phyloP scores from a whole-genome alignment of 2,113 vertebrate species.

The Grus americana region DNA sequence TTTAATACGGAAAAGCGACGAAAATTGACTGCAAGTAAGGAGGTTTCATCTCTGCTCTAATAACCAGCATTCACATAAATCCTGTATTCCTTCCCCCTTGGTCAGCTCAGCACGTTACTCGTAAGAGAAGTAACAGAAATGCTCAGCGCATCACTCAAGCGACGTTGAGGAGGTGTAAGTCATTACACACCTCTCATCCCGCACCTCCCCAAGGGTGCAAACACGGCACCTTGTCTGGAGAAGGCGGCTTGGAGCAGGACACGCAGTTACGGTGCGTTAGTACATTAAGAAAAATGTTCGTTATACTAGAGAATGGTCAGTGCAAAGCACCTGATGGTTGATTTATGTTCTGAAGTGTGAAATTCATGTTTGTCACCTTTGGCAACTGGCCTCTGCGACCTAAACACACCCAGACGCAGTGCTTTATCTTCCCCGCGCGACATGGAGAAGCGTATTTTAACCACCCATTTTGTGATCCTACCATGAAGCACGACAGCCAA shows the following conservation, averaged over 20 bases:
- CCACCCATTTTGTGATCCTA: background rate
- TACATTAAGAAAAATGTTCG: background rate
- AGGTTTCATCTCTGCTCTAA: background rate
- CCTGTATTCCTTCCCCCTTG: background rate
- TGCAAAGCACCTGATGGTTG: background rate
- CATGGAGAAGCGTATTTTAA: background rate
- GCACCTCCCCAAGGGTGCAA: background rate
- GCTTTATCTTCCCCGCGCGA: background rate
- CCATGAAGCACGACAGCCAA: background rate
- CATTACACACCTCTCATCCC: background rate
- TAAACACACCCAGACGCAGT: background rate
- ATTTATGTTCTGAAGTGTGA: background rate
- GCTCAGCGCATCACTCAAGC: background rate
- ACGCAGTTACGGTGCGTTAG: background rate
- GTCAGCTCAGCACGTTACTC: background rate
- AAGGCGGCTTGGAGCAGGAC: background rate
- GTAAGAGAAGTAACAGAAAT: background rate
- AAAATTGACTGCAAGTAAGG: background rate
- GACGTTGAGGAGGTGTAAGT: no score
- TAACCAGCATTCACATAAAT: background rate
- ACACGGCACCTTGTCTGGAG: background rate
- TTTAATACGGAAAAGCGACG: background rate
- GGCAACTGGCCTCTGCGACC: no score
- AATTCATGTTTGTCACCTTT: background rate
- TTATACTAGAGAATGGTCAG: background rate